Conservation (phyloP, 2,113 vertebrate genomes). For the Clarias magur region DNA sequence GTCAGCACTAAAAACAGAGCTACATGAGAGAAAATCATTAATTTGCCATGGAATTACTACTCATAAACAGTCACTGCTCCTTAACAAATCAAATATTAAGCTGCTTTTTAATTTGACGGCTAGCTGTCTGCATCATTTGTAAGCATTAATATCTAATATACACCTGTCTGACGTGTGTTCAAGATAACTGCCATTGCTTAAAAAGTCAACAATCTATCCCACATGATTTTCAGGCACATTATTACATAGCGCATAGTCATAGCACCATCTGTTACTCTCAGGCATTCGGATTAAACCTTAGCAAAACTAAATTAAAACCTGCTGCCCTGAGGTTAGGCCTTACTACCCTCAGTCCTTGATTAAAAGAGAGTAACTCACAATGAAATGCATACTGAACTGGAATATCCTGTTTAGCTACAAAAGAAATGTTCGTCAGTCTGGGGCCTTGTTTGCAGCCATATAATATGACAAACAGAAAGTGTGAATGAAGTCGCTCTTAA, state of each 20-base stretch:
- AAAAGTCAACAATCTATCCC: neutral
- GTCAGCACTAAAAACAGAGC: neutral
- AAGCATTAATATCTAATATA: neutral
- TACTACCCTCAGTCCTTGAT: neutral
- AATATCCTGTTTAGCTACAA: slow-evolving; percentile 20
- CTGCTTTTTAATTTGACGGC: neutral
- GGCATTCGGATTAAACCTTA: neutral
- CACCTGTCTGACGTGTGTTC: neutral
- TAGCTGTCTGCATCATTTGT: neutral
- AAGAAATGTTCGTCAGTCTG: neutral
- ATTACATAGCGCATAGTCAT: neutral
- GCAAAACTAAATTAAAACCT: neutral
- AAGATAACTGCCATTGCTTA: neutral
- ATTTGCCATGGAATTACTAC: neutral
- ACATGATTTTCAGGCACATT: neutral
- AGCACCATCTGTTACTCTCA: neutral
- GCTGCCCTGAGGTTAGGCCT: neutral
- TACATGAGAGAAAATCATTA: neutral
- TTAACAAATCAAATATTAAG: neutral
- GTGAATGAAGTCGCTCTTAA: neutral
- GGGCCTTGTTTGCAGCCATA: no score
- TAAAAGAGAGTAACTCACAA: neutral
- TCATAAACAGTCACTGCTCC: neutral
- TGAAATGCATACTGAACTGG: slow-evolving; percentile 5
- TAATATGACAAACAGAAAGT: neutral